Evolutionary conservation across 2,113 vertebrate genomes (phyloP).

Genomic region (Catharus bicknelli): DNA sequence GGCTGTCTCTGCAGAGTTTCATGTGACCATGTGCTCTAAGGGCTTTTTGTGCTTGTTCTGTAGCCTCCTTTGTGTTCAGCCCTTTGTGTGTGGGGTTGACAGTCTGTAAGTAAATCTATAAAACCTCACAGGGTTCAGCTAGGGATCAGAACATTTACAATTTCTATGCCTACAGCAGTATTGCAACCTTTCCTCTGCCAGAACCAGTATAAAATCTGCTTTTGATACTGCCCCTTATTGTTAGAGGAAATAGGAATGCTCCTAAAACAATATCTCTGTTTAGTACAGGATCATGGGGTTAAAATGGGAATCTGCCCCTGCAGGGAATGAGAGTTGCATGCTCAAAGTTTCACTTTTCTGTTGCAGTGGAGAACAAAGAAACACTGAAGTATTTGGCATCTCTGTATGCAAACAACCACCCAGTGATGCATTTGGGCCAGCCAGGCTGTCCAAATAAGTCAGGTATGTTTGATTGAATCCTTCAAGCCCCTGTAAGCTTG

Average conservation of each 20-base stretch:
- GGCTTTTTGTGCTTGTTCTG: not conserved
- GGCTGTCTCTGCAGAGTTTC: not conserved
- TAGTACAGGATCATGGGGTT: not conserved
- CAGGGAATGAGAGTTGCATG: not conserved
- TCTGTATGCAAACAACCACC: conserved; percentile 92
- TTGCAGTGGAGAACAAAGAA: conserved; percentile 89
- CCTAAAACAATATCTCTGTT: not conserved
- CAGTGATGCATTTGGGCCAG: conserved; percentile 89
- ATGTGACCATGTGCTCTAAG: not conserved
- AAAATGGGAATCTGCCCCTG: not conserved
- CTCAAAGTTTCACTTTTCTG: not conserved
- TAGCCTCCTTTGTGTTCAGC: not conserved
- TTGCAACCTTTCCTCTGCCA: not conserved
- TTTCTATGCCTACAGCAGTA: not conserved
- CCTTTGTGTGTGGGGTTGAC: not conserved
- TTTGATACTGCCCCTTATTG: not conserved
- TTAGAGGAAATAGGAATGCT: not conserved
- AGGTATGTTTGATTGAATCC: conserved; percentile 70
- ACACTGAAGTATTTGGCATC: conserved; percentile 92
- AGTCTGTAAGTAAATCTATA: not conserved
- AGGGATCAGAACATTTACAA: not conserved
- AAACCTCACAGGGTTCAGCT: not conserved
- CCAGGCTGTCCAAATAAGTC: conserved; percentile 88
- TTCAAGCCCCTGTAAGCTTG: not conserved
- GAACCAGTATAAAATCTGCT: not conserved